These are phyloP conservation scores for Oreohelix idahoensis DNA, from an alignment of 1,140 invertebrate genomes.

Conservation along the genomic window DNA sequence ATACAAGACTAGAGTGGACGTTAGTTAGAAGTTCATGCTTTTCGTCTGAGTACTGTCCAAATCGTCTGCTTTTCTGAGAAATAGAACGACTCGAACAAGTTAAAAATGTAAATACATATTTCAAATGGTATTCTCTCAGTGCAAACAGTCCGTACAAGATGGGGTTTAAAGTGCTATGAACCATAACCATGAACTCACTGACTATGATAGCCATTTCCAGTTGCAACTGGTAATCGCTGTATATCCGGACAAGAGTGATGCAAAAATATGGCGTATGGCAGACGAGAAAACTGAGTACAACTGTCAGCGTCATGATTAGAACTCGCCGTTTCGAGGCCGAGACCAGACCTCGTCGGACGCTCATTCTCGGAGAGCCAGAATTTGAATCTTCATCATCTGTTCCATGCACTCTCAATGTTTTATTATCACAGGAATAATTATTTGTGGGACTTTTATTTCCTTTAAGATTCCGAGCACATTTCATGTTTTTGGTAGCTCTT, in stretches of 20 bases:
- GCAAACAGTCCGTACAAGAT: constrained; percentile 74
- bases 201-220: constrained; percentile 64
- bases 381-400: not conserved
- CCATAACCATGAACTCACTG: constrained; percentile 72
- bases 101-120: constrained; percentile 16
- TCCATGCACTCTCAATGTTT: not conserved
- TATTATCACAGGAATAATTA: not conserved
- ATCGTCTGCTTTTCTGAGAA: not conserved
- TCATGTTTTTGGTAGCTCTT: not conserved
- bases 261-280: constrained; percentile 74
- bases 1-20: not conserved
- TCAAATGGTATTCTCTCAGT: constrained; percentile 53
- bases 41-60: constrained; percentile 3
- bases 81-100: not conserved
- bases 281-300: constrained; percentile 73
- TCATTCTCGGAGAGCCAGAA: constrained; percentile 49
- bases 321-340: constrained; percentile 64
- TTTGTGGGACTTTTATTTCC: not conserved
- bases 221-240: constrained; percentile 72
- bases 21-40: not conserved
- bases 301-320: constrained; percentile 73
- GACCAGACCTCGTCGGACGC: constrained; percentile 57
- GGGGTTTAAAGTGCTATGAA: constrained; percentile 74
- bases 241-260: constrained; percentile 70
- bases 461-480: not conserved